Base-by-base conservation (phyloP, 2,113 vertebrate species). In the Triplophysa rosa region DNA sequence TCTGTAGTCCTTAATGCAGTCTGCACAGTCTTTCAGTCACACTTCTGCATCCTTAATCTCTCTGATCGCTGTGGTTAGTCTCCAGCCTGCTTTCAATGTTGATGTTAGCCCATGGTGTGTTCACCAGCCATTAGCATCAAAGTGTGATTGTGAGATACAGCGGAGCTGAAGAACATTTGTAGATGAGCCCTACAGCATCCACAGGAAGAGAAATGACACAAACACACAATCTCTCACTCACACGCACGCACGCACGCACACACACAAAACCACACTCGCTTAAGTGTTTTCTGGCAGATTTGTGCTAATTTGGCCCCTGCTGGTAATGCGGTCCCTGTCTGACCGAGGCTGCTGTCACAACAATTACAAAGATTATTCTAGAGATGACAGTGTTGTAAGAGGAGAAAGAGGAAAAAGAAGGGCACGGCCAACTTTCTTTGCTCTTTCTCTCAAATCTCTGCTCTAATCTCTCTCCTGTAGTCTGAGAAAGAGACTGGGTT, bases 401-500 rank as follows among this genome's bases (percentile, higher is more conserved):
- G 64, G 33, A 66, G 16, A 74, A 17, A n/a, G 23, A 19, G 26
- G 52, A 9, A 66, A 59, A 75, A 42, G 67, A 8, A 62, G 63
- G 29, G 23, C 74, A 24, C 26, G 37, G 26, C 56, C 59, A 59
- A 64, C 69, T 72, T 64, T 23, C 47, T 61, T 78, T 73, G 79
- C 78, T 69, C 45, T 84, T 62, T 42, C 74, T 82, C 79, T 79
- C 77, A 21, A 58, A 58, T 58, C 66, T 45, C 24, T 1, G n/a
- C 67, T 83, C 78, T 81, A 68, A 49, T 81, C 75, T 88, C 17
- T 26, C n/a, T 49, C 82, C 84, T 71, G 84, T 86, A 73, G 71
- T 85, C 83, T 83, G 85, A 83, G 86, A 89, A 87, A 87, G 84
- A 83, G 83, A 82, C 84, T 81, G 83, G 88, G 85, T 85, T 88